Evolutionary conservation across 2,113 vertebrate genomes (phyloP), one percentile per base, ranked within the genome.

Genomic region (Potamarius usumacintae): DNA sequence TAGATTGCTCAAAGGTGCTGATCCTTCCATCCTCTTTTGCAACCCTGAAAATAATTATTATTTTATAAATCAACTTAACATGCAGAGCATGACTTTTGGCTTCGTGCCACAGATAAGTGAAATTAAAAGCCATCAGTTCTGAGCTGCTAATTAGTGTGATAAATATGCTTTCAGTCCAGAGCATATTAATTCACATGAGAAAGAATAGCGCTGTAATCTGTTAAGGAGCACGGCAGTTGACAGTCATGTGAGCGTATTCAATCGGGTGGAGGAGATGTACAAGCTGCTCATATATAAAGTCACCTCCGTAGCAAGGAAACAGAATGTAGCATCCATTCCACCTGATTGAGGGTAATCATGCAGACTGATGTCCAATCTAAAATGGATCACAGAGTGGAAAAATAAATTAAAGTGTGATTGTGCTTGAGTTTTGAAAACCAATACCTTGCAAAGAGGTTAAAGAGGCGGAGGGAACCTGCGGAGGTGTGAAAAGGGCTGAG

Each of bases 261-360:
- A 62, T 42, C 71, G 78, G 4, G 1, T 48, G 69, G 76, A 6
- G 15, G 50, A 67, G 69, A 77, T 74, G 53, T 69, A 85, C 58
- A 55, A 71, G 55, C 52, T 11, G 62, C 15, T 20, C 25, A n/a
- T 8, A 22, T 27, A 65, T 48, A 52, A 74, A 89, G 82, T 87
- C 86, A 53, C 86, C 55, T 82, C 78, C 25, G 14, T 27, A 55
- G 57, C 82, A 71, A 52, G 84, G 48, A 52, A 52, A 14, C 72
- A 4, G 50, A 12, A 63, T 5, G 27, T 50, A n/a, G 22, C 84
- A 76, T 85, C 55, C 15, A 25, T 89, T 83, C 72, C 74, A 25
- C 50, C 34, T 86, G 87, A 91, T 87, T 87, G 85, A 83, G 78
- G 85, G 87, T 89, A 90, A 91, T 90, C 87, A 90, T 89, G 79